Percentiles rank a stretch among this genome's conserved stretches.
Evolutionary conservation across 1,140 invertebrate genomes (phyloP).

Genomic region (Cyphomyrmex costatus): DNA sequence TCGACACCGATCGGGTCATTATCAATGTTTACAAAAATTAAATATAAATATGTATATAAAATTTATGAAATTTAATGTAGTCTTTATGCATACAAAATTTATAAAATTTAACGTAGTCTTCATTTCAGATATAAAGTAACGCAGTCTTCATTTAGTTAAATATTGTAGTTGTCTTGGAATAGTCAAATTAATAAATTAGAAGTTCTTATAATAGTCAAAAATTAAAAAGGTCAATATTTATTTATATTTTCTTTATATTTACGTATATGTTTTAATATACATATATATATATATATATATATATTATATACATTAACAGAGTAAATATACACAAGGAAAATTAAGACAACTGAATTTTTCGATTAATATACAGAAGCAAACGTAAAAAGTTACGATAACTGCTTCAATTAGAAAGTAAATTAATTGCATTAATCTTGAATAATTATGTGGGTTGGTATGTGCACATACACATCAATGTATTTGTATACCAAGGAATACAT

Average conservation of each 20-base stretch:
- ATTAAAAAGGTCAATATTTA: too few relatives aligned
- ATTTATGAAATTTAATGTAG: too few relatives aligned
- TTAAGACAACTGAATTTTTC: not conserved
- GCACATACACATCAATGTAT: not conserved
- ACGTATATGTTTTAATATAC: not conserved
- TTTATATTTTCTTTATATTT: conserved; percentile 3
- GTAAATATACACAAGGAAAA: not conserved
- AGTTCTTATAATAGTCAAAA: too few relatives aligned
- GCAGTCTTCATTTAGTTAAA: too few relatives aligned
- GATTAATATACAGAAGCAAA: not conserved
- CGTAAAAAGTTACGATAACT: not conserved
- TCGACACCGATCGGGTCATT: too few relatives aligned
- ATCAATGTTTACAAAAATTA: too few relatives aligned
- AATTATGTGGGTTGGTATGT: not conserved
- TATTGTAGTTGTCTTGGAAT: too few relatives aligned
- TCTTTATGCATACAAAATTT: too few relatives aligned
- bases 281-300: not conserved
- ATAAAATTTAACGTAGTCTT: too few relatives aligned
- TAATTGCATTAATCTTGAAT: not conserved
- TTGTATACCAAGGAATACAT: not conserved
- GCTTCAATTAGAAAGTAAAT: conserved; percentile 11
- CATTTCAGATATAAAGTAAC: too few relatives aligned
- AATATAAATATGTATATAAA: too few relatives aligned
- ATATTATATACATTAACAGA: not conserved
- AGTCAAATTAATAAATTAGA: too few relatives aligned